phyloP scores from a whole-genome alignment of 2,797 vertebrate genomes.

The Salarias fasciatus region DNA sequence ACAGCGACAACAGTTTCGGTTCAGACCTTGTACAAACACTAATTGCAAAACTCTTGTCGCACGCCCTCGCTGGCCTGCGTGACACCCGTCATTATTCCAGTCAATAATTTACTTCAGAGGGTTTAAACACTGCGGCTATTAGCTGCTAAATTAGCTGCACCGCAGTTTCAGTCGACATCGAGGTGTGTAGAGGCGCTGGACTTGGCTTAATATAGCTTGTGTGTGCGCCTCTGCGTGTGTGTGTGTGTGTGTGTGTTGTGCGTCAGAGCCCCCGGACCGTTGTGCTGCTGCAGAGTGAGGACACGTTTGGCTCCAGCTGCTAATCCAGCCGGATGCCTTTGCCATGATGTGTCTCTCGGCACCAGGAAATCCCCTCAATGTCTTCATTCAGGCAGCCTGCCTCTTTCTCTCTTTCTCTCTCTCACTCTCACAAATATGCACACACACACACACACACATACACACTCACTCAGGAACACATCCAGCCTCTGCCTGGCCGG shows the following conservation, averaged over 20 bases:
- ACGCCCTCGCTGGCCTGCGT: constrained; percentile 32
- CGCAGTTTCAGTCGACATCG: constrained; percentile 30
- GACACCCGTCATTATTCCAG: constrained; percentile 60
- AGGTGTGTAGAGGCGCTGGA: constrained; percentile 10
- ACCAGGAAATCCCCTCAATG: constrained; percentile 81
- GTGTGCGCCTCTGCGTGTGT: constrained; percentile 16
- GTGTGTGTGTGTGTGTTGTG: constrained; percentile 22
- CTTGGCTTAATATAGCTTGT: constrained; percentile 10
- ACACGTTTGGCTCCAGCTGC: constrained; percentile 73
- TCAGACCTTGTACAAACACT: constrained; percentile 53
- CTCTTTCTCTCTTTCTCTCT: constrained; percentile 12
- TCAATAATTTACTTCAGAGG: neutral
- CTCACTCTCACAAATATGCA: too few relatives aligned
- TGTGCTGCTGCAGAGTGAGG: constrained; percentile 60
- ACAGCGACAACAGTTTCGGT: constrained; percentile 29
- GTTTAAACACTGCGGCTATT: constrained; percentile 54
- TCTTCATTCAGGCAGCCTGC: constrained; percentile 72
- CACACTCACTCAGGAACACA: too few relatives aligned
- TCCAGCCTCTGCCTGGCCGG: too few relatives aligned
- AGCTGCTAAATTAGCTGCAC: constrained; percentile 36
- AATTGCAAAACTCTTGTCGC: constrained; percentile 50
- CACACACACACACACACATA: too few relatives aligned
- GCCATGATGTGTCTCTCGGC: constrained; percentile 78
- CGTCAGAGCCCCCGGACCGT: constrained; percentile 36
- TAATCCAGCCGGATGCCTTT: constrained; percentile 79